These are phyloP conservation scores for Lathamus discolor DNA, from an alignment of 2,113 vertebrate species.

Conservation along the genomic window DNA sequence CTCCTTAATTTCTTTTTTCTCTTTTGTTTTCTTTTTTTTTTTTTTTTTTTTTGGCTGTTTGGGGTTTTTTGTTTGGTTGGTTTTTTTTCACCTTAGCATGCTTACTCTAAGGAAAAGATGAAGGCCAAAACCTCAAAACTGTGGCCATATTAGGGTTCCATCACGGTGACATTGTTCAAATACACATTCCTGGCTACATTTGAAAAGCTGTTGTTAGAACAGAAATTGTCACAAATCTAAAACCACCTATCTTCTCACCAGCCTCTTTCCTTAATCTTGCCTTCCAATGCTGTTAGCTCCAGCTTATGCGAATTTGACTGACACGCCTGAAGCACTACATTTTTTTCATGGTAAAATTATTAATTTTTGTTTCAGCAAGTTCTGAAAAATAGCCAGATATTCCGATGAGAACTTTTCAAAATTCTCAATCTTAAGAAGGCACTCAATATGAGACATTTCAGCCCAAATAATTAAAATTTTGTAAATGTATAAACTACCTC, in stretches of 20 bases:
- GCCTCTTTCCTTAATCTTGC: neutral
- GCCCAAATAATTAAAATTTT: neutral
- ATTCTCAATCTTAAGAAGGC: neutral
- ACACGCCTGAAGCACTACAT: neutral
- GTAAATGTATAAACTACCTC: neutral
- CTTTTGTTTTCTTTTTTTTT: too few species aligned
- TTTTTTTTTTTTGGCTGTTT: neutral
- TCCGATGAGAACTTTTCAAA: neutral
- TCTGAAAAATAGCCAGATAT: neutral
- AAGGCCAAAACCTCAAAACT: neutral
- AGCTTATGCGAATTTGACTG: neutral
- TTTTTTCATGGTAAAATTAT: neutral
- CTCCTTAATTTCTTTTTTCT: neutral
- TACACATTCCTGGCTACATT: neutral
- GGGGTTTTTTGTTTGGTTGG: neutral
- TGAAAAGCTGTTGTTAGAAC: neutral
- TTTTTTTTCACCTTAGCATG: too few species aligned
- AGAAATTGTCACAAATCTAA: neutral
- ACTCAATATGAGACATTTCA: neutral
- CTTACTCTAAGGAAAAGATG: neutral
- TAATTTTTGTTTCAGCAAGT: neutral
- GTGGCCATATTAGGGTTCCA: neutral
- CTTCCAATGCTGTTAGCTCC: neutral
- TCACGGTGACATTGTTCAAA: neutral
- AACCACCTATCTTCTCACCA: neutral